Percentiles rank a stretch among this genome's conserved stretches.
These are phyloP conservation scores for Drymodes brunneopygia DNA, from an alignment of 2,113 vertebrate species.

Conservation along the genomic window DNA sequence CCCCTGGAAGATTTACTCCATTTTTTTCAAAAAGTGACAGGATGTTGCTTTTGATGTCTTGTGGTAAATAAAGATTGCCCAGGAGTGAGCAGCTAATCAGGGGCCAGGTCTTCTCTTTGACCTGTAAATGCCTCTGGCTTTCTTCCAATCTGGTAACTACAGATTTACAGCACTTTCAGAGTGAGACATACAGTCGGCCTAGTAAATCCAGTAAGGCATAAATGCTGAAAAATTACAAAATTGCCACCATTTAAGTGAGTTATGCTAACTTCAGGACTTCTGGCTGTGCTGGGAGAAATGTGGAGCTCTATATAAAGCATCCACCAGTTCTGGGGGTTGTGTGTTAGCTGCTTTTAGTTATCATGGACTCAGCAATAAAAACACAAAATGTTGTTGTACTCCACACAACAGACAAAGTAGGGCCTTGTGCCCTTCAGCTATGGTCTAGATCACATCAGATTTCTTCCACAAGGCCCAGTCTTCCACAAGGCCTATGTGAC, in stretches of 20 bases:
- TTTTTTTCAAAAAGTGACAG: background rate
- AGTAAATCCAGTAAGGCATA: background rate
- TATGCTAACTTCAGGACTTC: background rate
- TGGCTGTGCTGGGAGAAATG: background rate
- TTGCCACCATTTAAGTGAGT: background rate
- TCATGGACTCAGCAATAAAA: background rate
- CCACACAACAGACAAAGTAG: background rate
- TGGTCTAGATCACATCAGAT: background rate
- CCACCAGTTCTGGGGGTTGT: background rate
- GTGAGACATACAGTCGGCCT: background rate
- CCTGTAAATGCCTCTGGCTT: slow-evolving; percentile 13
- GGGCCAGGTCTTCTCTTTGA: background rate
- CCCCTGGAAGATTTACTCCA: background rate
- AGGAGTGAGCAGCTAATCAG: background rate
- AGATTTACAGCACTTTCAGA: background rate
- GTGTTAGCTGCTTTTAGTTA: background rate
- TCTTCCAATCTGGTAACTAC: slow-evolving; percentile 17
- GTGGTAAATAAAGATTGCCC: background rate
- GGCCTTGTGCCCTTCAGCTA: background rate
- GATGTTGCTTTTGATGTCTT: background rate
- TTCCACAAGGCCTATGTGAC: background rate
- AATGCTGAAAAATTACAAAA: slow-evolving; percentile 7
- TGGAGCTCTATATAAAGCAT: background rate
- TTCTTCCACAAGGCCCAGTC: background rate
- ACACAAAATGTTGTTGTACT: background rate